Conservation (phyloP, 2,113 vertebrate genomes). For the Formicarius rufipectus region DNA sequence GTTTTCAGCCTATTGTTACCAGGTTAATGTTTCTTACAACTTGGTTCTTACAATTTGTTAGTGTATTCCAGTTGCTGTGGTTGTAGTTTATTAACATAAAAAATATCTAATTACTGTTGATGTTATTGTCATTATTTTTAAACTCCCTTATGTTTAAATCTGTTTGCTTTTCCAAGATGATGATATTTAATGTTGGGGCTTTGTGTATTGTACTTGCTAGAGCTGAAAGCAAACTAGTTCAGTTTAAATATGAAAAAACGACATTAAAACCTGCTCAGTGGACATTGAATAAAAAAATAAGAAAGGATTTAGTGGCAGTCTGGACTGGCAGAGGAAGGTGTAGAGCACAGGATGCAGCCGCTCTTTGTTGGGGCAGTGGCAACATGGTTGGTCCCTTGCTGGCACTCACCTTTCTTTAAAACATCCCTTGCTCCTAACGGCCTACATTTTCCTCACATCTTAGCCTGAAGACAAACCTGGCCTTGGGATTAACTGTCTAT, state of each 20-base stretch:
- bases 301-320: background rate
- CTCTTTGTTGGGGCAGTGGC: fast-evolving
- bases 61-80: conserved; percentile 18
- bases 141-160: background rate
- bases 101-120: conserved; percentile 21
- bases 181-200: background rate
- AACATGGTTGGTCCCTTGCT: background rate
- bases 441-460: background rate
- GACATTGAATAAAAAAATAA: background rate
- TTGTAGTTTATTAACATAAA: conserved; percentile 37
- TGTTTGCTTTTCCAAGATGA: background rate
- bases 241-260: background rate
- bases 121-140: background rate
- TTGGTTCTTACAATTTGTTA: conserved; percentile 25
- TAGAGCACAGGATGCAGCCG: background rate
- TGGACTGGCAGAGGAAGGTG: background rate
- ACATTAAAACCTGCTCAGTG: background rate
- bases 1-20: conserved; percentile 24
- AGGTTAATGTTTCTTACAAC: conserved; percentile 19
- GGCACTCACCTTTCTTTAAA: background rate
- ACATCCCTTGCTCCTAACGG: background rate
- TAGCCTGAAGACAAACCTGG: background rate
- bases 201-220: background rate
- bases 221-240: background rate
- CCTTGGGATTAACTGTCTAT: background rate